Evolutionary conservation across 2,797 vertebrate species (phyloP), one percentile per base, ranked within the genome.

Genomic region (Peromyscus attwateri): DNA sequence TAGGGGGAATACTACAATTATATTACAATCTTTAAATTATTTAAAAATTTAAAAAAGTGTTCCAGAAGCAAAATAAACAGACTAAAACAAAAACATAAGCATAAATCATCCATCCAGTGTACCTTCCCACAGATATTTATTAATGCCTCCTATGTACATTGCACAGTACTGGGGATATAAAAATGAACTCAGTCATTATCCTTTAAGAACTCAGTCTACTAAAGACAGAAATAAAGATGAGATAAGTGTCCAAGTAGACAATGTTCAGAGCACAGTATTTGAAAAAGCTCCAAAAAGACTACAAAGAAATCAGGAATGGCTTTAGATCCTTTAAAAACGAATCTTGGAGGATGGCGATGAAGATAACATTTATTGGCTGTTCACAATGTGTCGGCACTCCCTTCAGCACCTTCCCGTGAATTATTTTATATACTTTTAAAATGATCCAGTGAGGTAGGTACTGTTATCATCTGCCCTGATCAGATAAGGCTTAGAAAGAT

Each of bases 151-250:
- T 68, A 31, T 62, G 25, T 16, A 23, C 27, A 68, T 7, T 71
- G 62, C 73, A 52, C n/a, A 27, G 13, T 73, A 25, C 73, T 46
- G 40, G 82, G 10, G 49, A 68, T 17, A 84, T 40, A 85, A 94
- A 95, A 90, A n/a, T 81, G 52, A 92, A 92, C 85, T 95, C 70
- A 49, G 40, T 43, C 46, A 37, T 34, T 90, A 66, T 13, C 29
- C 68, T 57, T 94, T 62, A 91, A 76, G 40, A 49, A 14, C 29
- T 94, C 77, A 64, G 68, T 80, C 68, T 79, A 83, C 77, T 87
- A 10, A 81, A 92, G 64, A 83, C 8, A 85, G 71, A 87, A 95
- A 77, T 68, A 90, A 89, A 95, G n/a, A 89, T 60, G 89, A 95
- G 93, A 80, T 57, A 68, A 66, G 3, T 75, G 34, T 64, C 11